Evolutionary conservation across 2,797 vertebrate genomes (phyloP).

Genomic region (Enteromius afrohamiltoni): DNA sequence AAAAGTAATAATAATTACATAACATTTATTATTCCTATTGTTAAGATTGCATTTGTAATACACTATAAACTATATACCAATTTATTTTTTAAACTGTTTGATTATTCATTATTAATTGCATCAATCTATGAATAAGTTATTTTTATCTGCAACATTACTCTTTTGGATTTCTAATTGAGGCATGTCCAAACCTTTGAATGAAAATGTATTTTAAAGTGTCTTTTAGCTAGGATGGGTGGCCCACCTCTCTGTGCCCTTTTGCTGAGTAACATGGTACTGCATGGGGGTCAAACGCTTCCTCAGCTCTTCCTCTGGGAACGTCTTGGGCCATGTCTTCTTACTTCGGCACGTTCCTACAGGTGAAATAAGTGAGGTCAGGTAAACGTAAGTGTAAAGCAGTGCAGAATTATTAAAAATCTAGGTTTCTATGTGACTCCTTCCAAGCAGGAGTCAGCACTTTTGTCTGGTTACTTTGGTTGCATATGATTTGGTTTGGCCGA

Average conservation of each 20-base stretch:
- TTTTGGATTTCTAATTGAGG: background rate
- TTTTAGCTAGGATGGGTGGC: background rate
- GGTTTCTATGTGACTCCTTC: slow-evolving; percentile 7
- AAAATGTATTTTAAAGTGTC: background rate
- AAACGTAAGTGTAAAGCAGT: slow-evolving; percentile 26
- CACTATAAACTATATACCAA: background rate
- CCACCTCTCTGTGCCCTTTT: slow-evolving; percentile 95
- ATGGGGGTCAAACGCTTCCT: slow-evolving; percentile 88
- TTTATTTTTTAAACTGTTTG: background rate
- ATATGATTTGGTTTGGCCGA: background rate
- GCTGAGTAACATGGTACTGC: slow-evolving; percentile 96
- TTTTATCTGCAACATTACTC: background rate
- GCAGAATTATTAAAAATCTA: slow-evolving; percentile 14
- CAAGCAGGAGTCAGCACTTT: slow-evolving; percentile 46
- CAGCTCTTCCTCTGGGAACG: slow-evolving; percentile 89
- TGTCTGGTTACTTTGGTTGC: slow-evolving; percentile 5
- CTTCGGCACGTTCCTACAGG: slow-evolving; percentile 85
- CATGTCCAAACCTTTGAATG: background rate
- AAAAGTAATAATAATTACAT: background rate
- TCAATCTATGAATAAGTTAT: background rate
- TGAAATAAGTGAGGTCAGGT: slow-evolving; percentile 32
- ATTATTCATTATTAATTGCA: too few species aligned
- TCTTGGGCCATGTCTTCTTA: slow-evolving; percentile 90
- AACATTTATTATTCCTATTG: background rate
- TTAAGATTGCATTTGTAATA: background rate